These are phyloP conservation scores for Spinus pinus DNA, from an alignment of 2,797 vertebrate genomes.

Conservation along the genomic window DNA sequence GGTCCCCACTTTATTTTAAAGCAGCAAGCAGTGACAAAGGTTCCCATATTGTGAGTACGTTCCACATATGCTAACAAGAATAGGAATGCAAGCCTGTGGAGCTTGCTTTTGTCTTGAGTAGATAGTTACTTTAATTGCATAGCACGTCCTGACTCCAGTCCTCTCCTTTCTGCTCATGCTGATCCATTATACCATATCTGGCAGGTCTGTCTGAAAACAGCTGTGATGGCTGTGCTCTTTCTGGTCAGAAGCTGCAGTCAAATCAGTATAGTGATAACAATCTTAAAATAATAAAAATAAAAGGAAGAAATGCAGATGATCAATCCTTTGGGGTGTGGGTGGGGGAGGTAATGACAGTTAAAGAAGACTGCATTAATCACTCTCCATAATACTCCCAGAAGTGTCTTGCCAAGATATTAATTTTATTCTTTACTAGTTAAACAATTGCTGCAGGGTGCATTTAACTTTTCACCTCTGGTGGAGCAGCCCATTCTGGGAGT, in stretches of 20 bases:
- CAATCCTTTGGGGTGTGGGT: background rate
- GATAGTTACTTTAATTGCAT: background rate
- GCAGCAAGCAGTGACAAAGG: background rate
- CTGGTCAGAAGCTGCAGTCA: conserved; percentile 12
- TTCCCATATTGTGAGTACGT: background rate
- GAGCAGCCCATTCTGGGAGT: conserved; percentile 6
- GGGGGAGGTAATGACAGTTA: background rate
- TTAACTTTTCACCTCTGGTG: conserved; percentile 54
- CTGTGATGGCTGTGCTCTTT: background rate
- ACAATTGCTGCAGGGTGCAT: conserved; percentile 35
- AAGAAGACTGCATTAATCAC: conserved; percentile 62
- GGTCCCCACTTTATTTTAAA: background rate
- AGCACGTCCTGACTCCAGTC: background rate
- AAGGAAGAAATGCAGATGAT: conserved; percentile 30
- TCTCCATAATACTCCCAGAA: conserved; percentile 42
- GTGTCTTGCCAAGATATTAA: conserved; percentile 65
- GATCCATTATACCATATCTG: background rate
- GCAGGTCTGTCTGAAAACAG: background rate
- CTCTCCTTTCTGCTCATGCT: background rate
- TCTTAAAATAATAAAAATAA: conserved; percentile 48
- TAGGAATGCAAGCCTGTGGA: background rate
- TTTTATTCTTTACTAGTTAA: conserved; percentile 67
- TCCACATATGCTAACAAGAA: background rate
- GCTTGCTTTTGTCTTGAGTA: background rate
- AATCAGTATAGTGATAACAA: conserved; percentile 20